Percentiles rank a stretch among this genome's conserved stretches.
Conservation (phyloP, 2,797 vertebrate species). For the Gila robusta region DNA sequence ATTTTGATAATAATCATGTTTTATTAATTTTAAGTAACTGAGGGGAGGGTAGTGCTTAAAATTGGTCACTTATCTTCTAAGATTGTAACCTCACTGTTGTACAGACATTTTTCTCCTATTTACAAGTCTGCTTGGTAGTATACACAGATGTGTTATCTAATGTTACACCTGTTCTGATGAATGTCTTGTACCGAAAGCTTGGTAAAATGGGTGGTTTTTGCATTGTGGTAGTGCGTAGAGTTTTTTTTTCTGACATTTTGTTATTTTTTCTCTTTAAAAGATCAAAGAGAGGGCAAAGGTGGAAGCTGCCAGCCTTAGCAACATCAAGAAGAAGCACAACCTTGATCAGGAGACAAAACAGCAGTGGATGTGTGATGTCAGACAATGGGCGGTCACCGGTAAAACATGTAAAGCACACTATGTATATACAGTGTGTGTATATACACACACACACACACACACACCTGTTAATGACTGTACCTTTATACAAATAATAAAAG, state of each 20-base stretch:
- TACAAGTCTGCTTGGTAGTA: not conserved
- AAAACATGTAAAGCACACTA: not conserved
- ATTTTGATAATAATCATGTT: not conserved
- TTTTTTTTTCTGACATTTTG: no score
- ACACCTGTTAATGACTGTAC: conserved; percentile 1
- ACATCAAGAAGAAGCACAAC: not conserved
- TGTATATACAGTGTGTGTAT: not conserved
- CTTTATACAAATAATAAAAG: conserved; percentile 15
- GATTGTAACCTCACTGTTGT: not conserved
- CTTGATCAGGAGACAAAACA: conserved; percentile 34
- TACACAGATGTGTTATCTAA: not conserved
- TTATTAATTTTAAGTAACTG: not conserved
- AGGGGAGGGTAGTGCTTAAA: not conserved
- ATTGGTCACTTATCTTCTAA: not conserved
- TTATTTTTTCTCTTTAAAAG: no score
- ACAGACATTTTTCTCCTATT: not conserved
- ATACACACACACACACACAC: not conserved
- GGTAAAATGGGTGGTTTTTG: not conserved
- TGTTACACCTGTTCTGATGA: not conserved
- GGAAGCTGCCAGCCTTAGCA: no score
- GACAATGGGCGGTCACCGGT: conserved; percentile 23
- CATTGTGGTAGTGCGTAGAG: no score
- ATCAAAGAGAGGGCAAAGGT: no score
- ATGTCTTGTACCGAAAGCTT: not conserved
- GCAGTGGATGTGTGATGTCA: conserved; percentile 38